phyloP scores from a whole-genome alignment of 2,797 vertebrate species.

The Cephalopachus bancanus region DNA sequence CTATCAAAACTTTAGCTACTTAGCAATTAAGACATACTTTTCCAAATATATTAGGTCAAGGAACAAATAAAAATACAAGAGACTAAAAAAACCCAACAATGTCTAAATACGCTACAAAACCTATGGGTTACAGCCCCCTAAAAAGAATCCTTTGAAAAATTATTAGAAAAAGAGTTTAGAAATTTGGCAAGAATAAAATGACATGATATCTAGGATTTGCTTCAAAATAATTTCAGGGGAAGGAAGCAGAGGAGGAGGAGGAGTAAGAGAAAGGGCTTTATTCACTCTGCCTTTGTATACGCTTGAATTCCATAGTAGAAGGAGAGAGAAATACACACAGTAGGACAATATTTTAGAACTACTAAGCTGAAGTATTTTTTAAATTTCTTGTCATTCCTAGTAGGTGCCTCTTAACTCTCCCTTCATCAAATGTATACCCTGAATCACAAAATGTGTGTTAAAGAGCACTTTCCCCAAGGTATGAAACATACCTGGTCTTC shows the following conservation, averaged over 20 bases:
- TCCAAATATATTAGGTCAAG: background rate
- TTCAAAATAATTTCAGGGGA: background rate
- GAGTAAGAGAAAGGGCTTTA: background rate
- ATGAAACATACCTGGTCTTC: background rate
- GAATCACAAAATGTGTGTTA: background rate
- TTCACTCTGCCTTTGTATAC: background rate
- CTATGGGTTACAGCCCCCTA: background rate
- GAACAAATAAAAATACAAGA: background rate
- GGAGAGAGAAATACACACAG: background rate
- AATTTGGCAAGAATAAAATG: background rate
- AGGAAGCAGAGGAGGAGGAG: background rate
- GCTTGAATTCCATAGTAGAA: background rate
- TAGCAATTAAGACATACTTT: background rate
- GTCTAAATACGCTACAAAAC: background rate
- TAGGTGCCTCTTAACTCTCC: background rate
- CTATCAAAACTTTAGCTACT: background rate
- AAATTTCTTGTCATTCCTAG: background rate
- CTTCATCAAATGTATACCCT: background rate
- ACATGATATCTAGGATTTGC: background rate
- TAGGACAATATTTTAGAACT: background rate
- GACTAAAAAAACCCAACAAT: background rate
- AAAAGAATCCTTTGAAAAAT: background rate
- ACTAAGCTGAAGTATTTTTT: background rate
- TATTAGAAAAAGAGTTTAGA: background rate
- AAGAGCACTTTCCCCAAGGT: background rate